Percentiles rank a stretch among this genome's conserved stretches.
These are phyloP conservation scores for Agapornis canus DNA, from an alignment of 2,797 vertebrate genomes.

Conservation along the genomic window DNA sequence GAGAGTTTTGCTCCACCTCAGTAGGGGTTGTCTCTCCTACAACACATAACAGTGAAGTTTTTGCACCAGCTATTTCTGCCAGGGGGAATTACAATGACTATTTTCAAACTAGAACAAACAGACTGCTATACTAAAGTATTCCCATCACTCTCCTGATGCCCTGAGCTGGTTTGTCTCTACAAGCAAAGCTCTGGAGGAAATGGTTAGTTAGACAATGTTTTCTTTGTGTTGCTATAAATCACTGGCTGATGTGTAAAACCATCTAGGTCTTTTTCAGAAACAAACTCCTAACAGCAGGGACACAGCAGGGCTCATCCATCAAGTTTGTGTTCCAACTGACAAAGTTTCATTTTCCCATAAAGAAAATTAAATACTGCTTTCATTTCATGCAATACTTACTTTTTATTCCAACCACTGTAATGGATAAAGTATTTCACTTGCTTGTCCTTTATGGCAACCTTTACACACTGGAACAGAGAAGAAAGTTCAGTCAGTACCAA, in stretches of 20 bases:
- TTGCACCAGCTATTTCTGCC: neutral
- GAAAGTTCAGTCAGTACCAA: constrained; percentile 6
- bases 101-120: neutral
- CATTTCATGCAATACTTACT: constrained; percentile 83
- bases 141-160: neutral
- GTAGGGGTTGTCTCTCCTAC: neutral
- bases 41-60: neutral
- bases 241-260: neutral
- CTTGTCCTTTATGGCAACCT: constrained; percentile 98
- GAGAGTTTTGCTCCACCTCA: neutral
- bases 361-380: neutral
- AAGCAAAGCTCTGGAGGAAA: neutral
- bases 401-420: constrained; percentile 99
- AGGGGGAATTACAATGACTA: neutral
- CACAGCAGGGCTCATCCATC: neutral
- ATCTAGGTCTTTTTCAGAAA: neutral
- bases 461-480: constrained; percentile 89
- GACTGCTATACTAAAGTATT: neutral
- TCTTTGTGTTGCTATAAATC: neutral
- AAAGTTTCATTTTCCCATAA: neutral
- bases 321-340: neutral
- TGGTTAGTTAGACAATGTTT: neutral
- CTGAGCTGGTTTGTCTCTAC: neutral
- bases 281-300: neutral
- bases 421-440: constrained; percentile 99